Conservation (phyloP, 2,113 vertebrate genomes). For the Furnarius figulus region DNA sequence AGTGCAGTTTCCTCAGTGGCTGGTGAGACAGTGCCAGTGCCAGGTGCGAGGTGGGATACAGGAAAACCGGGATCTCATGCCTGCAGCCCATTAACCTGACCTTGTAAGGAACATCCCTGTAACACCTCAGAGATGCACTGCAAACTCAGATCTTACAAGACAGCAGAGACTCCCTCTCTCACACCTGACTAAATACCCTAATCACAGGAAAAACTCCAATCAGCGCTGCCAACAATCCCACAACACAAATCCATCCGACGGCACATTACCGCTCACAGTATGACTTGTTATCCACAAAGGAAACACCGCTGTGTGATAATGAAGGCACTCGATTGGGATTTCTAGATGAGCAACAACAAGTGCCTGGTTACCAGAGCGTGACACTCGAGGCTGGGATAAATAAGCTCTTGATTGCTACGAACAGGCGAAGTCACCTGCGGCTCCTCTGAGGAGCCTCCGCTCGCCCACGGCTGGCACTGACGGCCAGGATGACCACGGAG, state of each 20-base stretch:
- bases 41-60: fast-evolving
- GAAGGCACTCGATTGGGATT: constrained; percentile 47
- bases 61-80: not conserved
- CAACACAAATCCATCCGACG: not conserved
- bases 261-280: not conserved
- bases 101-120: not conserved
- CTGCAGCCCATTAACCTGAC: not conserved
- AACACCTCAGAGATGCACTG: not conserved
- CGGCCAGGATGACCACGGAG: not conserved
- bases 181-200: constrained; percentile 25
- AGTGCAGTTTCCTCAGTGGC: fast-evolving
- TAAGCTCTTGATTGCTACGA: not conserved
- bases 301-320: constrained; percentile 47
- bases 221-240: constrained; percentile 13
- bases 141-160: not conserved
- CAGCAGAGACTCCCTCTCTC: not conserved
- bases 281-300: constrained; percentile 54
- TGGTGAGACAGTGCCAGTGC: fast-evolving
- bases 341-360: constrained; percentile 29
- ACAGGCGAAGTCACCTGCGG: not conserved
- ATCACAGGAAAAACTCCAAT: constrained; percentile 29
- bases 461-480: fast-evolving
- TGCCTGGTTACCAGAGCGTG: constrained; percentile 42
- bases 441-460: not conserved
- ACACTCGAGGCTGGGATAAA: not conserved